These are phyloP conservation scores for Trichogramma pretiosum DNA, from an alignment of 1,140 invertebrate species.

Conservation along the genomic window DNA sequence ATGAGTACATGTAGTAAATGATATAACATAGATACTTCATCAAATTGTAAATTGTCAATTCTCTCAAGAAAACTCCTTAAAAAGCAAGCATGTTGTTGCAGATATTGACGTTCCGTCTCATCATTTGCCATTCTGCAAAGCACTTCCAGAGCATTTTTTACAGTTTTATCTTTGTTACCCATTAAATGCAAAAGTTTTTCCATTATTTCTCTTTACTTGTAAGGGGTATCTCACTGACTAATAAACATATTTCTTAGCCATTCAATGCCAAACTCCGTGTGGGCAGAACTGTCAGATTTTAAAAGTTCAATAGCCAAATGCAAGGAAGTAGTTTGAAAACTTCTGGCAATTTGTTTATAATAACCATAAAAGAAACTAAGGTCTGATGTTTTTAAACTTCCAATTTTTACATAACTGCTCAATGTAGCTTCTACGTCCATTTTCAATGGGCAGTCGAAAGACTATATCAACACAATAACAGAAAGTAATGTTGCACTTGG, in stretches of 20 bases:
- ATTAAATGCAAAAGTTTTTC: conserved; percentile 34
- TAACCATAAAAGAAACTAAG: conserved; percentile 26
- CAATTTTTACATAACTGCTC: conserved; percentile 33
- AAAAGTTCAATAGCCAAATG: conserved; percentile 31
- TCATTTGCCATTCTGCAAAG: conserved; percentile 32
- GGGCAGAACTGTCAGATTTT: conserved; percentile 30
- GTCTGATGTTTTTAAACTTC: conserved; percentile 32
- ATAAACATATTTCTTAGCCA: conserved; percentile 37
- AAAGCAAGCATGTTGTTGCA: conserved; percentile 37
- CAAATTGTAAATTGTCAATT: conserved; percentile 47
- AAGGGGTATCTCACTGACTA: conserved; percentile 26
- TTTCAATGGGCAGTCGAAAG: not conserved
- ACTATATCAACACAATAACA: not conserved
- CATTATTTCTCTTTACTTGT: conserved; percentile 37
- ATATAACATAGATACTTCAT: conserved; percentile 50
- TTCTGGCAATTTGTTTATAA: conserved; percentile 29
- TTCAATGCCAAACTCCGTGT: conserved; percentile 33
- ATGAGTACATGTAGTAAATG: conserved; percentile 44
- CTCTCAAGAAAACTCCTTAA: conserved; percentile 50
- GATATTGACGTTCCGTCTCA: conserved; percentile 26
- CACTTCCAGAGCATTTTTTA: conserved; percentile 33
- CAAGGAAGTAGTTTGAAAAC: conserved; percentile 30
- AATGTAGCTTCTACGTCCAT: conserved; percentile 30
- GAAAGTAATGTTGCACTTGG: not conserved
- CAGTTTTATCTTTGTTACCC: conserved; percentile 34